Evolutionary conservation across 1,140 invertebrate species (phyloP).

Genomic region (Sycobia sp.): DNA sequence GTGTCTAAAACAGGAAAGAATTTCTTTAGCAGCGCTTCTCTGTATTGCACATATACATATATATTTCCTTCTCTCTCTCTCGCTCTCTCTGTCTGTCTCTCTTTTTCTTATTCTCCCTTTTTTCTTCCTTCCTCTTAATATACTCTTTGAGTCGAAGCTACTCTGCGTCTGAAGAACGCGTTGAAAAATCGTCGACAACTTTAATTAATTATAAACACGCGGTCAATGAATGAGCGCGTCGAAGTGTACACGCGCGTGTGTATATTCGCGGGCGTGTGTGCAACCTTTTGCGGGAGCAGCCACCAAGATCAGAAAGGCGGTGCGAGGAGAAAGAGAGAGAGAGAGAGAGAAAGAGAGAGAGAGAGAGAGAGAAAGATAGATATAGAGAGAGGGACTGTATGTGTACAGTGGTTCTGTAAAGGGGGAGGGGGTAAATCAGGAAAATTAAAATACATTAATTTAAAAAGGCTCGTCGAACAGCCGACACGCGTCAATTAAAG

Average conservation of each 20-base stretch:
- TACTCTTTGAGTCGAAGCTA: too few species aligned
- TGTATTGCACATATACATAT: too few species aligned
- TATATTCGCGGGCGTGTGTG: background rate
- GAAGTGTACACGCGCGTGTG: slow-evolving; percentile 2
- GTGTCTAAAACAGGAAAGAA: slow-evolving; percentile 19
- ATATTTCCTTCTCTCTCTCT: too few species aligned
- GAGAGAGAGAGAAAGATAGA: too few species aligned
- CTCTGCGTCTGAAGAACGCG: background rate
- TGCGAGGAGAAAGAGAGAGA: background rate
- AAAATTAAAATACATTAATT: slow-evolving; percentile 31
- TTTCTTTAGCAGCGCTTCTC: slow-evolving; percentile 24
- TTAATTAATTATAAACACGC: slow-evolving; percentile 33
- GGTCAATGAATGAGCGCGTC: slow-evolving; percentile 14
- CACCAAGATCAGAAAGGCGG: background rate
- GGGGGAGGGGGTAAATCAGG: background rate
- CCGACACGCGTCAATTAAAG: slow-evolving; percentile 27
- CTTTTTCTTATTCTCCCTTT: too few species aligned
- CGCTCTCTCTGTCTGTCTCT: too few species aligned
- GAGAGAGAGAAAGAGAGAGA: background rate
- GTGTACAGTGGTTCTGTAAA: too few species aligned
- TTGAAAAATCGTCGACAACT: slow-evolving; percentile 9
- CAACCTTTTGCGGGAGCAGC: background rate
- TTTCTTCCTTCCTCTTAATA: too few species aligned
- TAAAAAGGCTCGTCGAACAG: slow-evolving; percentile 17
- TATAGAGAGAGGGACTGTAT: too few species aligned